phyloP scores from a whole-genome alignment of 1,140 invertebrate genomes.

The Bombyx mandarina region DNA sequence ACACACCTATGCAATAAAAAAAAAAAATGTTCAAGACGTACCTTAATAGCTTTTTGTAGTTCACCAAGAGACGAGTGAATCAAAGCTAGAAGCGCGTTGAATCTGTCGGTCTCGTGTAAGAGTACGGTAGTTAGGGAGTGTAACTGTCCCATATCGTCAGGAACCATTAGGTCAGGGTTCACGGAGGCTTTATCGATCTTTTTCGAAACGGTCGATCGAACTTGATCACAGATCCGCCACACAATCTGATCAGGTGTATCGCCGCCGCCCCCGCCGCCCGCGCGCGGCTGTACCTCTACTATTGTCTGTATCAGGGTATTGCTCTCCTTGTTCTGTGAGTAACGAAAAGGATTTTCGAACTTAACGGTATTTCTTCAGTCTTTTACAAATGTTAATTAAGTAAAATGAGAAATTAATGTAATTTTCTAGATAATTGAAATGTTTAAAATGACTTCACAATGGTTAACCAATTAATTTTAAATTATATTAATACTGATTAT shows the following conservation, averaged over 20 bases:
- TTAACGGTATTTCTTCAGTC: background rate
- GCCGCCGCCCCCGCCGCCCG: conserved; percentile 70
- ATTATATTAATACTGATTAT: no score
- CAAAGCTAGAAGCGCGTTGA: conserved; percentile 81
- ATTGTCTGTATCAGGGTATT: conserved; percentile 77
- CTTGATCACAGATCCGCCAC: conserved; percentile 78
- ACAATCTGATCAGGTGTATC: conserved; percentile 83
- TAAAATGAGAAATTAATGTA: no score
- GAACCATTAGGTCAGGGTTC: conserved; percentile 49
- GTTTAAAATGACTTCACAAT: no score
- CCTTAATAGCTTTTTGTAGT: conserved; percentile 86
- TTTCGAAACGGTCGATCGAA: conserved; percentile 39
- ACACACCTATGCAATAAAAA: no score
- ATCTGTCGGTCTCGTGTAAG: conserved; percentile 88
- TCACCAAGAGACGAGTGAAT: conserved; percentile 81
- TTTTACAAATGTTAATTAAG: no score
- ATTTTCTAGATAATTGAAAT: no score
- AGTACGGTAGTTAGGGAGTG: conserved; percentile 88
- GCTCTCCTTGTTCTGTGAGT: conserved; percentile 79
- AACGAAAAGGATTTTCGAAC: conserved; percentile 1
- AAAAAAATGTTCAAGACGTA: conserved; percentile 11
- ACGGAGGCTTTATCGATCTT: conserved; percentile 32
- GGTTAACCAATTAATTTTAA: no score
- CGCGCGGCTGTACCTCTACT: conserved; percentile 80
- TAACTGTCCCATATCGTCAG: conserved; percentile 71